A percentile compares a stretch with the other conserved stretches of the same genome.
Conservation (phyloP, 2,113 vertebrate genomes). For the Ellobius talpinus region DNA sequence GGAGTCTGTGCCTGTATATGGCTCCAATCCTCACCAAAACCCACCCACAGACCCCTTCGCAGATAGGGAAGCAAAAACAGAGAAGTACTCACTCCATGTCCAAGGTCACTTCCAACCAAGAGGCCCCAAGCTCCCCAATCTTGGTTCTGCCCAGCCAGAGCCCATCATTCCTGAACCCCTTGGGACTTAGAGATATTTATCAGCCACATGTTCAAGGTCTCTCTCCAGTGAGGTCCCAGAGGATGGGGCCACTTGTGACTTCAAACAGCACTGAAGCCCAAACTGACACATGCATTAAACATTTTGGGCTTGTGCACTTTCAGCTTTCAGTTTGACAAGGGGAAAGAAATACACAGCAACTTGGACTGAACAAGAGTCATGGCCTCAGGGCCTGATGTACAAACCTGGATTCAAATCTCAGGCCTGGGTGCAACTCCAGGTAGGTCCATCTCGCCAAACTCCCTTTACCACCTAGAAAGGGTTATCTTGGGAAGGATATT, state of each 20-base stretch:
- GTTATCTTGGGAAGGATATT: background rate
- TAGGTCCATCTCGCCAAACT: background rate
- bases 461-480: background rate
- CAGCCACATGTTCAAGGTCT: background rate
- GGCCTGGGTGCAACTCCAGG: background rate
- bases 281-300: accelerated
- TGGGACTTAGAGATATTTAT: background rate
- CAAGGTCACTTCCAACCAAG: background rate
- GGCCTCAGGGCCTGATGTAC: background rate
- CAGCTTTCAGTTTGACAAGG: accelerated
- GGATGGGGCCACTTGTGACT: background rate
- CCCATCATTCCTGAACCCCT: background rate
- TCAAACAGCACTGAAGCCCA: background rate
- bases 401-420: background rate
- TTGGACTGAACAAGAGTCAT: background rate
- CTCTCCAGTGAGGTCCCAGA: background rate
- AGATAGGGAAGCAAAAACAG: background rate
- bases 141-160: background rate
- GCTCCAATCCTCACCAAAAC: background rate
- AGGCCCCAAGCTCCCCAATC: background rate
- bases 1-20: accelerated
- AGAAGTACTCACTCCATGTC: background rate
- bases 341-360: background rate
- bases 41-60: background rate
- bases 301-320: background rate